phyloP scores from a whole-genome alignment of 1,140 invertebrate genomes.

The Eriosoma lanigerum region DNA sequence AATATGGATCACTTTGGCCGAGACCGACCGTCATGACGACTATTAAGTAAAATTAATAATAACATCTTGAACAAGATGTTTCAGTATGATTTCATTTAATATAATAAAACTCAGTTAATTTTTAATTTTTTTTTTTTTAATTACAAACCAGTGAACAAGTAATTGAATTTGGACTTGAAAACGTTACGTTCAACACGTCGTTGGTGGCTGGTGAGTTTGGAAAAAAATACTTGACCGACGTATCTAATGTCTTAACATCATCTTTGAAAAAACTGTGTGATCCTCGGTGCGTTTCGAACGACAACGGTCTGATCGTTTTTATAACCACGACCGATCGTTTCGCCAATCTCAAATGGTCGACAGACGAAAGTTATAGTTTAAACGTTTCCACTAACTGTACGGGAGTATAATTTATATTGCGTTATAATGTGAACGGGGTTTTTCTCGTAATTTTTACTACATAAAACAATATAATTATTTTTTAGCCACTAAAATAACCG shows the following conservation, averaged over 20 bases:
- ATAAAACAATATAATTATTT: not conserved
- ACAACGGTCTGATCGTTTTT: not conserved
- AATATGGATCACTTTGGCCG: slow-evolving; percentile 72
- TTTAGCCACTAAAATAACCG: slow-evolving; percentile 59
- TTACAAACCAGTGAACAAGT: not conserved
- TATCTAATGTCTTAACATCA: not conserved
- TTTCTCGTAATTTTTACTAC: not conserved
- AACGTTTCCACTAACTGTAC: not conserved
- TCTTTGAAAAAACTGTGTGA: slow-evolving; percentile 10
- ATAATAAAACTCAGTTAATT: not conserved
- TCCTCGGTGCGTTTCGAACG: not conserved
- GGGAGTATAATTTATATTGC: not conserved
- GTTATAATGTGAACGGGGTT: not conserved
- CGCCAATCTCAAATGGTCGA: slow-evolving; percentile 4
- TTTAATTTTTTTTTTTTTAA: not conserved
- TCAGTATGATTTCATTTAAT: not conserved
- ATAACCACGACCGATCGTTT: not conserved
- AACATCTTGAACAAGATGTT: not conserved
- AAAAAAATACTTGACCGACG: slow-evolving; percentile 3
- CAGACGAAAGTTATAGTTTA: slow-evolving; percentile 27
- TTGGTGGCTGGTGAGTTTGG: not conserved
- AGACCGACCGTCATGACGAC: slow-evolving; percentile 63
- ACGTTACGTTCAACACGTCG: not conserved
- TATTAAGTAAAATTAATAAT: slow-evolving; percentile 56
- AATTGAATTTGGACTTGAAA: not conserved